These are phyloP conservation scores for Tigriopus japonicus DNA, from an alignment of 1,140 invertebrate genomes.

Conservation along the genomic window DNA sequence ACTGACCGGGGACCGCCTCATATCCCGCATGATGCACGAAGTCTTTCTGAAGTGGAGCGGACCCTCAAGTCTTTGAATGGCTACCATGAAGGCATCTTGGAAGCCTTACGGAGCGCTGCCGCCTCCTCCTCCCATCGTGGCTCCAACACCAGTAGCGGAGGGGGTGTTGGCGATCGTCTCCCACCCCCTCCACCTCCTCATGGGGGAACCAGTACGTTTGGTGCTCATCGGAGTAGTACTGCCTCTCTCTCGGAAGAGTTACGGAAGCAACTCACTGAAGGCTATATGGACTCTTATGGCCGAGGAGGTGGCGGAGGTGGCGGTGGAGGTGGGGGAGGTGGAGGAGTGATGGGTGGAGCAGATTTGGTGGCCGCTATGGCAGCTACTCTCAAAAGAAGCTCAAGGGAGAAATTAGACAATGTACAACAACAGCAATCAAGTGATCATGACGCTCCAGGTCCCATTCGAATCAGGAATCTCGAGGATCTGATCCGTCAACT, in stretches of 20 bases:
- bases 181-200: slow-evolving; percentile 14
- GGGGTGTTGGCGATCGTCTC: background rate
- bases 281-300: slow-evolving; percentile 20
- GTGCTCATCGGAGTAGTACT: slow-evolving; percentile 1
- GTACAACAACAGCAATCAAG: slow-evolving; percentile 14
- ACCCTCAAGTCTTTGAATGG: slow-evolving; percentile 69
- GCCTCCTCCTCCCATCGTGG: slow-evolving; percentile 35
- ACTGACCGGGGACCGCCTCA: slow-evolving; percentile 13
- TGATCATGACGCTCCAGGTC: slow-evolving; percentile 16
- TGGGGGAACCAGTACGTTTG: background rate
- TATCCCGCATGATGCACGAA: slow-evolving; percentile 15
- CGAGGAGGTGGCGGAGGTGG: slow-evolving; percentile 16
- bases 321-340: slow-evolving; percentile 14
- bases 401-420: background rate
- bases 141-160: slow-evolving; percentile 14
- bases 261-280: slow-evolving; percentile 18
- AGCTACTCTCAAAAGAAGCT: background rate
- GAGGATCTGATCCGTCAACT: slow-evolving; percentile 57
- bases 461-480: slow-evolving; percentile 56
- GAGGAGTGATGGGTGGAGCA: slow-evolving; percentile 20
- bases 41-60: slow-evolving; percentile 44
- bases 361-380: background rate
- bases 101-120: slow-evolving; percentile 51
- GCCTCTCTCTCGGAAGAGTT: slow-evolving; percentile 19
- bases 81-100: slow-evolving; percentile 76